Conservation (phyloP, 2,888 invertebrate genomes). For the Drosophila anomalipes region DNA sequence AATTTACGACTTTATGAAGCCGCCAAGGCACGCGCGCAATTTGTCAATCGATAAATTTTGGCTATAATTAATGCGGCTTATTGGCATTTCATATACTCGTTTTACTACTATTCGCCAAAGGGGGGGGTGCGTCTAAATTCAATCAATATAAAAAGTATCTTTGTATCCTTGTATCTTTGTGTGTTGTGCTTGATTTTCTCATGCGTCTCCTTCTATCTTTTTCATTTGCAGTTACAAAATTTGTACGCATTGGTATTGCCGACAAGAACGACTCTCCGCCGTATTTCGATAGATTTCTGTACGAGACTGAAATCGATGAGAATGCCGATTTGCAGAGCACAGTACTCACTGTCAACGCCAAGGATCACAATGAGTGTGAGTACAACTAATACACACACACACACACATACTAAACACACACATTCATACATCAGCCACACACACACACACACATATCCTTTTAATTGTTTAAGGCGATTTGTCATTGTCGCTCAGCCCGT, state of each 20-base stretch:
- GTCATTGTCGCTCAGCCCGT: conserved; percentile 23
- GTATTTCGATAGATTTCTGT: conserved; percentile 97
- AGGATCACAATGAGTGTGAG: conserved; percentile 99
- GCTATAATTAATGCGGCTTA: conserved; percentile 75
- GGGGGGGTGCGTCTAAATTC: not conserved
- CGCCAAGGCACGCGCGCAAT: conserved; percentile 69
- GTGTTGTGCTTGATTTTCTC: conserved; percentile 6
- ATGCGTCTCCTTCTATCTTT: conserved; percentile 9
- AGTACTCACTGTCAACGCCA: conserved; percentile 98
- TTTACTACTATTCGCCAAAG: conserved; percentile 1
- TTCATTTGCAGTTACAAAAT: conserved; percentile 94
- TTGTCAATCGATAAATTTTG: conserved; percentile 78
- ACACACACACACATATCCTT: not conserved
- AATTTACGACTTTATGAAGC: conserved; percentile 58
- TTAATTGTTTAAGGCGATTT: conserved; percentile 49
- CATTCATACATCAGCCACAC: not conserved
- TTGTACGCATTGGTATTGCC: conserved; percentile 98
- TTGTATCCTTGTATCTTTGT: conserved; percentile 9
- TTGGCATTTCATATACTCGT: conserved; percentile 67
- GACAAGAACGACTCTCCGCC: conserved; percentile 99
- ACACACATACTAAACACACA: not conserved
- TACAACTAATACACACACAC: conserved; percentile 78
- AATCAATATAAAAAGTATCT: conserved; percentile 22
- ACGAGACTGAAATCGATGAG: conserved; percentile 98
- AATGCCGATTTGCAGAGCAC: conserved; percentile 98